Percentiles rank a stretch among this genome's conserved stretches.
Conservation (phyloP, 2,113 vertebrate species). For the Podarcis muralis region DNA sequence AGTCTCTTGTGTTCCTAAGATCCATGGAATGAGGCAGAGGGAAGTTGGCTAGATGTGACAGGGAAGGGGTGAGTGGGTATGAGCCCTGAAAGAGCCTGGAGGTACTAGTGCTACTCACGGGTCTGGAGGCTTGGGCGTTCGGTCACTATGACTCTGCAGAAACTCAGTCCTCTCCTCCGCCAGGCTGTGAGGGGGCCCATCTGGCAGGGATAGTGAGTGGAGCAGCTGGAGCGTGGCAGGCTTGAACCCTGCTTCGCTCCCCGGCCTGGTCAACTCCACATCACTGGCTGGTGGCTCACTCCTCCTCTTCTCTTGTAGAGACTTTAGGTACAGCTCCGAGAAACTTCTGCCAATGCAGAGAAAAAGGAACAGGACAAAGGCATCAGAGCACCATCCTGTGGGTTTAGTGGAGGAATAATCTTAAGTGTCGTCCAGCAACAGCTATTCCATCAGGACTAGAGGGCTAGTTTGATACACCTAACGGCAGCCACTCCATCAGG, state of each 20-base stretch:
- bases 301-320: slow-evolving; percentile 86
- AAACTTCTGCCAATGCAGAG: slow-evolving; percentile 79
- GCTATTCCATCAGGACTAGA: background rate
- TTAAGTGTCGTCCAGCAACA: background rate
- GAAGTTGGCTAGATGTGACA: background rate
- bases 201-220: slow-evolving; percentile 80
- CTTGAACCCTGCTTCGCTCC: slow-evolving; percentile 47
- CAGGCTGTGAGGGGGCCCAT: slow-evolving; percentile 64
- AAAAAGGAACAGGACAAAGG: background rate
- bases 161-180: slow-evolving; percentile 36
- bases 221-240: slow-evolving; percentile 24
- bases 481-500: background rate
- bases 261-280: slow-evolving; percentile 31
- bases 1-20: background rate
- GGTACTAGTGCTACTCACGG: no score
- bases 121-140: background rate
- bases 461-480: no score
- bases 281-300: slow-evolving; percentile 71
- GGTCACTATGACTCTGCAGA: background rate
- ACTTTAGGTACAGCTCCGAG: slow-evolving; percentile 88
- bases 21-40: background rate
- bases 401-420: background rate
- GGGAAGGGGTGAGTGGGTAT: no score
- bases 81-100: background rate
- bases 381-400: background rate